Conservation (phyloP, 2,113 vertebrate genomes). For the Mungos mungo region DNA sequence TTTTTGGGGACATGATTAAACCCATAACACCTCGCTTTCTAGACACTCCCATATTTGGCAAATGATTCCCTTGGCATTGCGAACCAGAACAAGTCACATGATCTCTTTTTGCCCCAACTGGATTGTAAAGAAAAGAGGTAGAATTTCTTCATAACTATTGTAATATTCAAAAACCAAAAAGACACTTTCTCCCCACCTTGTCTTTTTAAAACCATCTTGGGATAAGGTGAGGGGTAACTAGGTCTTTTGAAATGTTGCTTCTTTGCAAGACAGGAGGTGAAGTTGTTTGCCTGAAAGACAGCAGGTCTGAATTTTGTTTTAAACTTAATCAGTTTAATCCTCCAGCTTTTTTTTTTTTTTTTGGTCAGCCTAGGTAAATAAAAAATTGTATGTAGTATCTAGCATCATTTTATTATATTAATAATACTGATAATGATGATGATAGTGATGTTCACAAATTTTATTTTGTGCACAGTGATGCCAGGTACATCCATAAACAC, state of each 20-base stretch:
- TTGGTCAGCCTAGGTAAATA: background rate
- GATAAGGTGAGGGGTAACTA: background rate
- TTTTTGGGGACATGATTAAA: background rate
- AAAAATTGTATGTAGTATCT: background rate
- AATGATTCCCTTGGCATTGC: background rate
- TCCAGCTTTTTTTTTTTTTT: background rate
- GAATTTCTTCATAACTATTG: background rate
- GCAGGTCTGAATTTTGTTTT: background rate
- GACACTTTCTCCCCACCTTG: rapidly evolving
- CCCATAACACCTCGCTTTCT: background rate
- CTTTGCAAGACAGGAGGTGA: background rate
- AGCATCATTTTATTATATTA: background rate
- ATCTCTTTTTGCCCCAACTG: background rate
- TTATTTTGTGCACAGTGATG: background rate
- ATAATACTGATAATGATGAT: background rate
- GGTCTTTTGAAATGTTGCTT: background rate
- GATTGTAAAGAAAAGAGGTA: background rate
- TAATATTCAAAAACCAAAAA: background rate
- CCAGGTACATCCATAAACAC: background rate
- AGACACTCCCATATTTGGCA: background rate
- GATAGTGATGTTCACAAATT: background rate
- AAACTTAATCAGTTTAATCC: background rate
- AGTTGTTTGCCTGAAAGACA: background rate
- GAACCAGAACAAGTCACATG: background rate
- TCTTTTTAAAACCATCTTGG: background rate